These are phyloP conservation scores for Drosophila truncata DNA, from an alignment of 1,140 invertebrate species.

Conservation along the genomic window DNA sequence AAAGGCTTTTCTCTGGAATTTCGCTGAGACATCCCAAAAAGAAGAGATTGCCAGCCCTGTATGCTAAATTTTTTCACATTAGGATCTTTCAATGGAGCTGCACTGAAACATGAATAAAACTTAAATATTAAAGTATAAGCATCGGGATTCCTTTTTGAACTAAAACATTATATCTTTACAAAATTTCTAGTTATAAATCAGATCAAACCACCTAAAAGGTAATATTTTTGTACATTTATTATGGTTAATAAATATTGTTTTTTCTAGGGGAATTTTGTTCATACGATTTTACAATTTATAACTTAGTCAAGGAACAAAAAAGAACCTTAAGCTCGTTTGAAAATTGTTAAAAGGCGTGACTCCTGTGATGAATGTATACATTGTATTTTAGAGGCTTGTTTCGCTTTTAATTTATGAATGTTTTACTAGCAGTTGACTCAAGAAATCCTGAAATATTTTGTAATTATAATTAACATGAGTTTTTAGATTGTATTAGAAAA, in stretches of 20 bases:
- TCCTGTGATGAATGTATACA: constrained; percentile 8
- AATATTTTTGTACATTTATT: not conserved
- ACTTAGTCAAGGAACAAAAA: not conserved
- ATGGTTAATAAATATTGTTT: constrained; percentile 4
- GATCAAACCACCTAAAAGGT: not conserved
- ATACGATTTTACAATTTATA: not conserved
- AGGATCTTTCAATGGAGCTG: too few species aligned
- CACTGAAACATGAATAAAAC: too few species aligned
- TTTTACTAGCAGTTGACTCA: not conserved
- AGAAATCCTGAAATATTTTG: not conserved
- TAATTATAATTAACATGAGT: not conserved
- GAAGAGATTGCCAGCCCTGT: constrained; percentile 2
- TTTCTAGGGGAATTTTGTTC: not conserved
- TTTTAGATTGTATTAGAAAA: not conserved
- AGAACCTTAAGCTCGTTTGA: not conserved
- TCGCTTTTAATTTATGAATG: not conserved
- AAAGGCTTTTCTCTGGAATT: not conserved
- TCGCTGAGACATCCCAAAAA: not conserved
- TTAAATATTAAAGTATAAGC: too few species aligned
- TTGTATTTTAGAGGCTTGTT: not conserved
- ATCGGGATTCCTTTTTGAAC: not conserved
- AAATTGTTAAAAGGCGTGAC: not conserved
- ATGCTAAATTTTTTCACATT: too few species aligned
- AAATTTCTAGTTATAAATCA: not conserved
- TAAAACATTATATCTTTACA: not conserved